Evolutionary conservation across 2,113 vertebrate species (phyloP), one percentile per base, ranked within the genome.

Genomic region (Geococcyx californianus): DNA sequence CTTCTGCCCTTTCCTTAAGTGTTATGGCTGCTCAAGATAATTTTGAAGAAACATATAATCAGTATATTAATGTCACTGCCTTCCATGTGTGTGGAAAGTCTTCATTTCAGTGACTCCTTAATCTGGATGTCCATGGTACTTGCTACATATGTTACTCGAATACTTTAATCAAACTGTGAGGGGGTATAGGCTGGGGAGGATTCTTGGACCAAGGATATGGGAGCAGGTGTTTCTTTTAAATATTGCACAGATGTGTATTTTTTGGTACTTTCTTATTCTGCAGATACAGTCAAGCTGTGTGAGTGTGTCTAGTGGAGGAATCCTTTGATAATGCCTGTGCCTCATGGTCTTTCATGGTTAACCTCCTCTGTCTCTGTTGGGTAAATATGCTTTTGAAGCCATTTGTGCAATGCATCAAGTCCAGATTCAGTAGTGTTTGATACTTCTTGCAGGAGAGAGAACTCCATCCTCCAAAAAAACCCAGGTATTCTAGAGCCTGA

Each of bases 331-430:
- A 4, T 55, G 38, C 3, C 56, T 25, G 2, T 38, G 10, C 28
- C 54, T 91, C 63, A 31, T 77, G 19, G 21, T 76, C n/a, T 77
- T 60, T n/a, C 38, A 4, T 59, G 25, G 8, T 78, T 88, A 14
- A 1, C 17, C 55, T 73, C 29, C 19, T 68, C 11, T 23, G 69
- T 59, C 24, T 84, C 11, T 2, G 1, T 49, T 58, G 44, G 28
- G 21, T 76, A 72, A 85, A 64, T 26, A 42, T 0, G 1, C 38
- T 79, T 85, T 29, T 60, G 44, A 90, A 92, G 26, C 17, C 21
- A 14, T 63, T 81, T 6, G 1, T 74, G 15, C 33, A 58, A 33
- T 0, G 0, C 7, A 16, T 63, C n/a, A 7, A 54, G 47, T 75
- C 42, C 31, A 72, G 12, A 63, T 72, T 85, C 56, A 51, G 52